phyloP scores from a whole-genome alignment of 2,797 vertebrate genomes.

The Cyclura pinguis region DNA sequence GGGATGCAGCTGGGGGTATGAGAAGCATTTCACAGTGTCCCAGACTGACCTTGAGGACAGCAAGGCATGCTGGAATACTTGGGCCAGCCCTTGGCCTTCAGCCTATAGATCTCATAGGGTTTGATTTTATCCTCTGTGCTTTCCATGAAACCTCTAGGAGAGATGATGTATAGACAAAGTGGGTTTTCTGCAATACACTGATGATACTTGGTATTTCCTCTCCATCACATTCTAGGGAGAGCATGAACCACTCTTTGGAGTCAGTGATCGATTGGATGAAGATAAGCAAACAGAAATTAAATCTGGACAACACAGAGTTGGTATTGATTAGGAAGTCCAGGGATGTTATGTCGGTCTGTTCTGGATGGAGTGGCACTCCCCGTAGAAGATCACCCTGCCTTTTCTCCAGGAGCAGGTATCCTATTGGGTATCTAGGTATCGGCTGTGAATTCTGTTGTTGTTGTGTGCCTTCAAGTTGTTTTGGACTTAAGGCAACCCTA shows the following conservation, averaged over 20 bases:
- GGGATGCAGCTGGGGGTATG: too few species aligned
- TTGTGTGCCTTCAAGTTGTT: too few species aligned
- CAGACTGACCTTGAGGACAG: too few species aligned
- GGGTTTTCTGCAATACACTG: too few species aligned
- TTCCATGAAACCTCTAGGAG: too few species aligned
- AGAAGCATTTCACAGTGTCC: too few species aligned
- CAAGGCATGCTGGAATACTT: too few species aligned
- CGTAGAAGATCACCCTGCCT: neutral
- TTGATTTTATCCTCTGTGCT: too few species aligned
- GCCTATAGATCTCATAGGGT: too few species aligned
- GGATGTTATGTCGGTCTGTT: neutral
- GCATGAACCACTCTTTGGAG: neutral
- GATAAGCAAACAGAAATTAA: neutral
- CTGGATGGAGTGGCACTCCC: neutral
- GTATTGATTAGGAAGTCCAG: neutral
- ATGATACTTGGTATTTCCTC: neutral
- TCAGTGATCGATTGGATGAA: neutral
- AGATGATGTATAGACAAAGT: too few species aligned
- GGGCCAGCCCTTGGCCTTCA: too few species aligned
- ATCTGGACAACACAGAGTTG: neutral
- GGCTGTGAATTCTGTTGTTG: neutral
- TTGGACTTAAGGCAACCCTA: too few species aligned
- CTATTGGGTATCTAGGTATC: neutral
- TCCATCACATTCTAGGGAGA: neutral
- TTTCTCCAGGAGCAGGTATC: neutral